A percentile compares a stretch with the other conserved stretches of the same genome.
Evolutionary conservation across 2,113 vertebrate genomes (phyloP).

Genomic region (Hydropotes inermis): DNA sequence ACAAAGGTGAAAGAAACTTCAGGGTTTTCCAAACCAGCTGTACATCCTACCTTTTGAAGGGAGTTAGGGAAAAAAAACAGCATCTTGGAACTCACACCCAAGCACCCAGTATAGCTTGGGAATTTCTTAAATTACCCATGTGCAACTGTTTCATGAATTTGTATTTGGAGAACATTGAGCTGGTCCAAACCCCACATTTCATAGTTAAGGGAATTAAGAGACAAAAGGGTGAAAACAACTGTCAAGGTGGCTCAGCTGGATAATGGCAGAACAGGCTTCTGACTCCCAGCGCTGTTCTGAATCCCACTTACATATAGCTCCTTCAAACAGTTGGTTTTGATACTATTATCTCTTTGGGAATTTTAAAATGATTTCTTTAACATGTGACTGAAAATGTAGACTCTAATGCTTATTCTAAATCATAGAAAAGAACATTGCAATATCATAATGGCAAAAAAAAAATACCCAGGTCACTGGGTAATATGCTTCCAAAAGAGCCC

Average conservation of each 20-base stretch:
- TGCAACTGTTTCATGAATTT: not conserved
- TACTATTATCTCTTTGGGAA: not conserved
- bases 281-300: fast-evolving
- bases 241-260: not conserved
- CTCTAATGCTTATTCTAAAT: not conserved
- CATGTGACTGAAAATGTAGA: not conserved
- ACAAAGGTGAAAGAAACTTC: not conserved
- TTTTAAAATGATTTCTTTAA: not conserved
- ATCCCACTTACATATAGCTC: not conserved
- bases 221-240: not conserved
- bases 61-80: not conserved
- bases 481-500: not conserved
- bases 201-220: not conserved
- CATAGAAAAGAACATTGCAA: not conserved
- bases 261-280: not conserved
- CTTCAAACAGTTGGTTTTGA: not conserved
- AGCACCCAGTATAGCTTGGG: not conserved
- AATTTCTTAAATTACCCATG: not conserved
- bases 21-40: not conserved
- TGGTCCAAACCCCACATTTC: not conserved
- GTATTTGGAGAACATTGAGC: not conserved
- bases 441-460: not conserved
- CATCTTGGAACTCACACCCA: not conserved
- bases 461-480: not conserved
- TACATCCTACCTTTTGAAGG: not conserved